Conservation (phyloP, 2,888 invertebrate species). For the Xestia c-nigrum region DNA sequence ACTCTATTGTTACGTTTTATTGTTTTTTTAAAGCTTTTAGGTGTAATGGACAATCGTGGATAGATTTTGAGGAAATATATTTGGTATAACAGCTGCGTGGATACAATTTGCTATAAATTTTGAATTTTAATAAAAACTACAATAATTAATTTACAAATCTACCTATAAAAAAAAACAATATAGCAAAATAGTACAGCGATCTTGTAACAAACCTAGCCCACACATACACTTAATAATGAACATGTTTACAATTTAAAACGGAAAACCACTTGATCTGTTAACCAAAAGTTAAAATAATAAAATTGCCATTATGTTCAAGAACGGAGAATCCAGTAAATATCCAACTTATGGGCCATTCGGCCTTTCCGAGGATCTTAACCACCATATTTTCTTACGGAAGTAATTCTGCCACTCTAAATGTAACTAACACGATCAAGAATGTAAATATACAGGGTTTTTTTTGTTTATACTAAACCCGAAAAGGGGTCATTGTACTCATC, state of each 20-base stretch:
- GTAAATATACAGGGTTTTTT: no score
- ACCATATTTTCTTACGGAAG: constrained; percentile 44
- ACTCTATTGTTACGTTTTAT: not conserved
- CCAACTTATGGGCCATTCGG: not conserved
- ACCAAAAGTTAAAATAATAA: not conserved
- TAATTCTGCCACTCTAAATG: constrained; percentile 30
- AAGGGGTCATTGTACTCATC: no score
- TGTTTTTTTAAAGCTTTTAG: constrained; percentile 21
- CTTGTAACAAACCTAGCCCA: not conserved
- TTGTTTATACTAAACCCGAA: no score
- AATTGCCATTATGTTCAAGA: not conserved
- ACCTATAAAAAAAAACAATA: not conserved
- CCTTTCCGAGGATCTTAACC: constrained; percentile 19
- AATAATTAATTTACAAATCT: not conserved
- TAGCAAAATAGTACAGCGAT: no score
- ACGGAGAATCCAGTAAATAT: constrained; percentile 12
- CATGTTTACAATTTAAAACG: not conserved
- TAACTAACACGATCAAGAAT: constrained; percentile 21
- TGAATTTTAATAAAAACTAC: not conserved
- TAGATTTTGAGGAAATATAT: constrained; percentile 7
- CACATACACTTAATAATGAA: not conserved
- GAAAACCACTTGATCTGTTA: not conserved
- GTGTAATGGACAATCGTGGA: not conserved
- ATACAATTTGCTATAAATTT: not conserved
- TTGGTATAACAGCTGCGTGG: not conserved